Evolutionary conservation across 1,140 invertebrate genomes (phyloP).

Genomic region (Eueides isabella): DNA sequence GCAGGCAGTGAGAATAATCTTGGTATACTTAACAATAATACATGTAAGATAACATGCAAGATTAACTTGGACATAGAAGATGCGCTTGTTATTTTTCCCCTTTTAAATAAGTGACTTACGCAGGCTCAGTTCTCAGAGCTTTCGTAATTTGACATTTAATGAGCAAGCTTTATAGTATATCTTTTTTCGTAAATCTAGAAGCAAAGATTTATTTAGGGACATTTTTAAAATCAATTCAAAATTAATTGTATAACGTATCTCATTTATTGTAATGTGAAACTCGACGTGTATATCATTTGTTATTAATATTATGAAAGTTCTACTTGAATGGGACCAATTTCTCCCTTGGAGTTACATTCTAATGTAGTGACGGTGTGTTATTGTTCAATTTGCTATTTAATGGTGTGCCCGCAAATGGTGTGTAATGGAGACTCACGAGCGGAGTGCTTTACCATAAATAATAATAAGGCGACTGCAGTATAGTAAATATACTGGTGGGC

Average conservation of each 20-base stretch:
- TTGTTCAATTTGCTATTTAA: conserved; percentile 49
- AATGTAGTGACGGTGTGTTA: conserved; percentile 38
- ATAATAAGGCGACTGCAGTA: background rate
- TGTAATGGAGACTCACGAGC: conserved; percentile 22
- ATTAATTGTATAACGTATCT: background rate
- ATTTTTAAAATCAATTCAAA: background rate
- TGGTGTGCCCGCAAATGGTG: conserved; percentile 20
- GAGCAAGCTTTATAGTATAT: background rate
- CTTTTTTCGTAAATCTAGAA: background rate
- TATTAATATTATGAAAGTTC: conserved; percentile 49
- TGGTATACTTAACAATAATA: no score
- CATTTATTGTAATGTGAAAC: conserved; percentile 16
- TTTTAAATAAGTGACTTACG: no score
- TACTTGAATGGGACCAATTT: conserved; percentile 40
- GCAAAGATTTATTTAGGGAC: background rate
- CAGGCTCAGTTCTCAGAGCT: no score
- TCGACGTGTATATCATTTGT: conserved; percentile 28
- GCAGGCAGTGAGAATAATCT: no score
- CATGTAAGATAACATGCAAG: no score
- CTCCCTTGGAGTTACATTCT: conserved; percentile 45
- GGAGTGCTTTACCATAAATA: conserved; percentile 9
- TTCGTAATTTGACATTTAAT: no score
- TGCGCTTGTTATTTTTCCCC: no score
- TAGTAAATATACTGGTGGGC: background rate
- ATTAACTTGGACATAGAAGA: no score